Evolutionary conservation across 2,113 vertebrate genomes (phyloP), one percentile per base, ranked within the genome.

Genomic region (Pterocles orientalis): DNA sequence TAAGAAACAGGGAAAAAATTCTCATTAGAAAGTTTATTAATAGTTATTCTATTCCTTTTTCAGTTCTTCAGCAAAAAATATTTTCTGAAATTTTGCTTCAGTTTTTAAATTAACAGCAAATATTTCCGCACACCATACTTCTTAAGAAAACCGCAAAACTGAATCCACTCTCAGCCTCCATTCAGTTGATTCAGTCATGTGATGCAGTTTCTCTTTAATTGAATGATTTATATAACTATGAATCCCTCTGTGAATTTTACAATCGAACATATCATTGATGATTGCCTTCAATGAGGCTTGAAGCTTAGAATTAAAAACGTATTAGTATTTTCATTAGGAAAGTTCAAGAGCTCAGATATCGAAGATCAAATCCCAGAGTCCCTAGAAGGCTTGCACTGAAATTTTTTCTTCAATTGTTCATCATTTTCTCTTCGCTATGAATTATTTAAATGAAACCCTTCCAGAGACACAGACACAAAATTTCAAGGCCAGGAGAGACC

Each of bases 231-330:
- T 92, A 20, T 41, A 84, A 83, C 82, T 92, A 41, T 31, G 48
- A 93, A 90, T 45, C 48, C 69, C 79, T 95, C 65, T 86, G 84
- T 86, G 80, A 88, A 75, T 95, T 94, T 86, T 84, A 75, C 79
- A 90, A 68, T 88, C 92, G 53, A 88, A 92, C 88, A 81, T 92
- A 79, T 86, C 72, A 78, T 57, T 71, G 69, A 78, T 53, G 53
- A 91, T 89, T 92, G 75, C 70, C 82, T 93, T 84, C 90, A 95
- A 93, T 77, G 91, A 95, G 62, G 62, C 94, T 91, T 96, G 87
- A 95, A 91, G 73, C 47, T 86, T 66, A 91, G 82, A 92, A 91
- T 95, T 96, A 95, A 95, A 95, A 93, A 80, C 45, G 80, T 95
- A 76, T 91, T 91, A 86, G 75, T 70, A 58, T 87, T 93, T 92